Evolutionary conservation across 2,113 vertebrate species (phyloP).

Genomic region (Neomonachus schauinslandi): DNA sequence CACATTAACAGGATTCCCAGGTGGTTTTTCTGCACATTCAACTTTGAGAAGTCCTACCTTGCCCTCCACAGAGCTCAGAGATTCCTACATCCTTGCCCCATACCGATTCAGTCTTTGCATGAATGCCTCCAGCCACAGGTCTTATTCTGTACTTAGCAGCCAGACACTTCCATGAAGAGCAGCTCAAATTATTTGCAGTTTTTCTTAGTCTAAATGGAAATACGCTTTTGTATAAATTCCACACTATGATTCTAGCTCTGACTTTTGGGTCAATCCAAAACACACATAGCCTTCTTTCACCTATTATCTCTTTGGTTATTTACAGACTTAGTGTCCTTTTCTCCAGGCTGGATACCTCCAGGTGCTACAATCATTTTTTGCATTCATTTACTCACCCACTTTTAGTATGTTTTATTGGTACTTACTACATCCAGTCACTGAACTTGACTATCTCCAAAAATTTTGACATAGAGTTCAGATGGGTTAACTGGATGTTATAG

Average conservation of each 20-base stretch:
- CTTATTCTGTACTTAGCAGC: neutral
- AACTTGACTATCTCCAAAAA: neutral
- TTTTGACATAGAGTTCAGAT: neutral
- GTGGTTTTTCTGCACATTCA: accelerated
- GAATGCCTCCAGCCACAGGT: accelerated
- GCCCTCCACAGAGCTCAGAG: accelerated
- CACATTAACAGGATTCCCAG: neutral
- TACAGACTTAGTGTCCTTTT: slow-evolving; percentile 26
- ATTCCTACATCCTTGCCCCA: neutral
- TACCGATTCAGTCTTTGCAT: accelerated
- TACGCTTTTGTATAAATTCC: slow-evolving; percentile 63
- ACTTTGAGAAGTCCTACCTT: too few relatives aligned
- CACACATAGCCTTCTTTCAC: neutral
- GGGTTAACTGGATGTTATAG: neutral
- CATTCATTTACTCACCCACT: neutral
- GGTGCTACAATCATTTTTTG: neutral
- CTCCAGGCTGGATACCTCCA: neutral
- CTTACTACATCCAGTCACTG: neutral
- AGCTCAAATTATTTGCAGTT: slow-evolving; percentile 1
- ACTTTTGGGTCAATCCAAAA: slow-evolving; percentile 50
- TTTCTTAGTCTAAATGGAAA: slow-evolving; percentile 56
- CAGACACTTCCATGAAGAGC: neutral
- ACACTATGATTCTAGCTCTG: neutral
- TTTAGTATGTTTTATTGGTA: neutral
- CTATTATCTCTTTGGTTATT: slow-evolving; percentile 46